Conservation (phyloP, 2,888 invertebrate genomes). For the Hirtodrosophila cameraria region DNA sequence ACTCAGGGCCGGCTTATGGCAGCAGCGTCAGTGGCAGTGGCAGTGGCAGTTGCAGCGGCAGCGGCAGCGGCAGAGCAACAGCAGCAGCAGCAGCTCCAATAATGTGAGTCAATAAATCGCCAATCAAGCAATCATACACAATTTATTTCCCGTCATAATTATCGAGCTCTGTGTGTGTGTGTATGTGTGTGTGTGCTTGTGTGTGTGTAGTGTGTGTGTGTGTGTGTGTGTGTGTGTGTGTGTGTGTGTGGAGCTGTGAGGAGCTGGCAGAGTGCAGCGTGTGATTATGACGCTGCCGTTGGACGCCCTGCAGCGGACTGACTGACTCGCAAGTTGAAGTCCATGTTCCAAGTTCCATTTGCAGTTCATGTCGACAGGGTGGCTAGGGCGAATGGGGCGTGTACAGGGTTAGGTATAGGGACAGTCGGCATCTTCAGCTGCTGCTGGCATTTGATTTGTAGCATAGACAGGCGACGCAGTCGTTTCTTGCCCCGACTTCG, state of each 20-base stretch:
- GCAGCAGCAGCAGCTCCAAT: conserved; percentile 66
- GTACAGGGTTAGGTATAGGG: conserved; percentile 12
- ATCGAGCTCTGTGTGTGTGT: conserved; percentile 51
- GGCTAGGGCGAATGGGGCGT: not conserved
- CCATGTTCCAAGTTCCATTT: conserved; percentile 48
- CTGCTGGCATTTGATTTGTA: conserved; percentile 73
- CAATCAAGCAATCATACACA: conserved; percentile 82
- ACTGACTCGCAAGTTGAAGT: conserved; percentile 42
- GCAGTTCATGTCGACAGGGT: conserved; percentile 2
- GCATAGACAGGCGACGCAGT: conserved; percentile 65
- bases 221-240: conserved; percentile 1
- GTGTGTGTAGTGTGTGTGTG: conserved; percentile 6
- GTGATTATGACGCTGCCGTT: conserved; percentile 79
- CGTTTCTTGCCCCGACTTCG: conserved; percentile 10
- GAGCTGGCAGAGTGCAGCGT: conserved; percentile 49
- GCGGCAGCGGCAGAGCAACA: conserved; percentile 29
- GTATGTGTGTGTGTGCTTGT: conserved; percentile 2
- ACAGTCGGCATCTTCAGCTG: conserved; percentile 40
- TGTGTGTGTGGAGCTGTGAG: conserved; percentile 28
- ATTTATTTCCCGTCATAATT: conserved; percentile 84
- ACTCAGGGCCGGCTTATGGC: conserved; percentile 29
- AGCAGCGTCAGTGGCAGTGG: conserved; percentile 20
- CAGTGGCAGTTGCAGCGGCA: conserved; percentile 45
- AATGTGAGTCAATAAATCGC: conserved; percentile 82
- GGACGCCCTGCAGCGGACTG: conserved; percentile 73